These are phyloP conservation scores for Dendroctonus ponderosae DNA, from an alignment of 1,140 invertebrate genomes.

Conservation along the genomic window DNA sequence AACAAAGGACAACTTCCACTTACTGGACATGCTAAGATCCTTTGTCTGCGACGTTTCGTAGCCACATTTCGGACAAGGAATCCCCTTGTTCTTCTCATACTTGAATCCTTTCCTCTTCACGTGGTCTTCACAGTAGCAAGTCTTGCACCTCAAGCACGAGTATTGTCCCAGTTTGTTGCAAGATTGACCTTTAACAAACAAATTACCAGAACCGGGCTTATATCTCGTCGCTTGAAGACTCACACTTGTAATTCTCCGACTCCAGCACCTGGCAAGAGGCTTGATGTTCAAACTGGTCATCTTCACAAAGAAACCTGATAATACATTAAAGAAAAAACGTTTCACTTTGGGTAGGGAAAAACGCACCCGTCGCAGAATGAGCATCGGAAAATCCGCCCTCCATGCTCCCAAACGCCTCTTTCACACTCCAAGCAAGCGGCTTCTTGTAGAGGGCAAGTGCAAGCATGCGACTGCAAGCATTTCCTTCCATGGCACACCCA, in stretches of 20 bases:
- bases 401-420: constrained; percentile 91
- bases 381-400: constrained; percentile 88
- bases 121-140: constrained; percentile 96
- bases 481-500: constrained; percentile 95
- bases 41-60: constrained; percentile 90
- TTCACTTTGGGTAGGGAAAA: no score
- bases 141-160: constrained; percentile 92
- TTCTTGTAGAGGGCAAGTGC: constrained; percentile 84
- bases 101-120: constrained; percentile 90
- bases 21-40: constrained; percentile 94
- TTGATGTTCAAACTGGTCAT: constrained; percentile 98
- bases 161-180: constrained; percentile 93
- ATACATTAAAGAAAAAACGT: neutral
- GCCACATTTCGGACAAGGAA: constrained; percentile 93
- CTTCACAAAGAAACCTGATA: constrained; percentile 80
- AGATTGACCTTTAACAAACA: constrained; percentile 67
- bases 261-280: constrained; percentile 94
- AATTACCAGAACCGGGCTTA: neutral
- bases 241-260: constrained; percentile 91
- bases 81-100: constrained; percentile 82
- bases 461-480: constrained; percentile 89
- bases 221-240: constrained; percentile 48
- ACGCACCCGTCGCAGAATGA: constrained; percentile 70
- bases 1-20: constrained; percentile 49
- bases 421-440: constrained; percentile 90